Conservation (phyloP, 2,797 vertebrate species). For the Cuculus canorus region DNA sequence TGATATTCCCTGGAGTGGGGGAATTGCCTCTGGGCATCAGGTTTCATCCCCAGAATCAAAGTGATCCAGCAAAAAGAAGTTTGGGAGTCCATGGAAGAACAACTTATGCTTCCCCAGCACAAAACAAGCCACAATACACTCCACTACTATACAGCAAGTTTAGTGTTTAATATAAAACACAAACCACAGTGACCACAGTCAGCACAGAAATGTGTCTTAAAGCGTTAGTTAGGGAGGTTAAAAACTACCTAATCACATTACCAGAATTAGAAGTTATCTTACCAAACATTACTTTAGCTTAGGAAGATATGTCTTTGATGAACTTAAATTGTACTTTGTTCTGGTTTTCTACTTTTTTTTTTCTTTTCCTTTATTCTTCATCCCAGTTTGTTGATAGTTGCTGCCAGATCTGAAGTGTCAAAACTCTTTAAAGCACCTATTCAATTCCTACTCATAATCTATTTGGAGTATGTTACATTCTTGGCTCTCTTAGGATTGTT, state of each 20-base stretch:
- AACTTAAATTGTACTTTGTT: background rate
- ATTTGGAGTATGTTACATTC: background rate
- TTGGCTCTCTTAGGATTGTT: background rate
- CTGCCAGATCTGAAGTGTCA: background rate
- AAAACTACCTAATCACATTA: background rate
- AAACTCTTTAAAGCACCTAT: background rate
- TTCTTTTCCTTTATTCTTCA: background rate
- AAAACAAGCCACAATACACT: background rate
- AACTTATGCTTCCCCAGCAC: background rate
- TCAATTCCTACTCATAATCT: background rate
- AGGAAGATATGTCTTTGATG: background rate
- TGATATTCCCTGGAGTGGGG: background rate
- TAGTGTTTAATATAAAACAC: background rate
- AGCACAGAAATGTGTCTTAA: background rate
- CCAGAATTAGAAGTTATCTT: background rate
- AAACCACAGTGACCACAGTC: background rate
- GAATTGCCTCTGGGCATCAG: background rate
- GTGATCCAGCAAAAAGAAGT: background rate
- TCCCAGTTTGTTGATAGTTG: background rate
- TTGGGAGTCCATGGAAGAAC: background rate
- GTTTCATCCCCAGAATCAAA: background rate
- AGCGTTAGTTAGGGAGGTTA: background rate
- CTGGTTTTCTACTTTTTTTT: background rate
- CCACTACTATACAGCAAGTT: background rate
- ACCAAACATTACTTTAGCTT: background rate